A percentile compares a stretch with the other conserved stretches of the same genome.
Evolutionary conservation across 2,888 invertebrate species (phyloP).

Genomic region (Orchesellides sinensis): DNA sequence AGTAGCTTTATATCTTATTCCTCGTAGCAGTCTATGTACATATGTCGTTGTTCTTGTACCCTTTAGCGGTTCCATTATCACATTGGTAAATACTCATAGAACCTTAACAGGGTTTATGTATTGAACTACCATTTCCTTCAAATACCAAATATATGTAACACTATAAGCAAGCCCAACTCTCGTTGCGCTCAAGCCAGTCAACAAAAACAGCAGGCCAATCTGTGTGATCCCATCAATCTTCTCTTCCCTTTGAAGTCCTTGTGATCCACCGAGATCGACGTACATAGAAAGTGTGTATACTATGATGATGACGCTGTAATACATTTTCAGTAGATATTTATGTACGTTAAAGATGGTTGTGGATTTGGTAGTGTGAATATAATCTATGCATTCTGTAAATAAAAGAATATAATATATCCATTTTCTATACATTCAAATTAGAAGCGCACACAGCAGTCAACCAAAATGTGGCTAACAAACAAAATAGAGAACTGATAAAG

Average conservation of each 20-base stretch:
- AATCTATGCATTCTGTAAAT: conserved; percentile 9
- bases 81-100: neutral
- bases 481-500: conserved; percentile 64
- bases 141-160: neutral
- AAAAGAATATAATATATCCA: too few species aligned
- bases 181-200: conserved; percentile 41
- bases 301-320: too few species aligned
- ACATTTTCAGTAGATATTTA: too few species aligned
- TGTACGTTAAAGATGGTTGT: too few species aligned
- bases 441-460: conserved; percentile 38
- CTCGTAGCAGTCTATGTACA: neutral
- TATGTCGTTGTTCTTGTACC: neutral
- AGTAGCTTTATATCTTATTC: neutral
- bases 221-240: conserved; percentile 64
- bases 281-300: too few species aligned
- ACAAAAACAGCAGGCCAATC: conserved; percentile 63
- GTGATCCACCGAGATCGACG: conserved; percentile 25
- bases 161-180: conserved; percentile 25
- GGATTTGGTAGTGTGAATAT: too few species aligned
- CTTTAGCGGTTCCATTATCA: neutral
- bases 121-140: neutral
- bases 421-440: too few species aligned
- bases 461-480: conserved; percentile 60
- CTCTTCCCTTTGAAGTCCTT: conserved; percentile 39
- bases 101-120: neutral